phyloP scores from a whole-genome alignment of 2,113 vertebrate species.

The Xerus inauris region DNA sequence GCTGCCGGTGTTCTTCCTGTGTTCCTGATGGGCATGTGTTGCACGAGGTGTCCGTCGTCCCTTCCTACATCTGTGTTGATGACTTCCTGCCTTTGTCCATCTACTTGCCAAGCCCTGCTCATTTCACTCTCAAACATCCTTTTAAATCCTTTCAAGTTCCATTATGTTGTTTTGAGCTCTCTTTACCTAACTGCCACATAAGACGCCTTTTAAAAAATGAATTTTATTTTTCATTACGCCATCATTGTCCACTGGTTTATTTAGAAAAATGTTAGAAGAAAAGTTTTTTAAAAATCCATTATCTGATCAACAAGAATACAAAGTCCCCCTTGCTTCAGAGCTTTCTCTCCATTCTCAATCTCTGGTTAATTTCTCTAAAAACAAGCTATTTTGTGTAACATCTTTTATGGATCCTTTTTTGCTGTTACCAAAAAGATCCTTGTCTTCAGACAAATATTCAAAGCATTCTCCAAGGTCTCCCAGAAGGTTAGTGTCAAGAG shows the following conservation, averaged over 20 bases:
- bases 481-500: neutral
- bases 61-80: neutral
- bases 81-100: neutral
- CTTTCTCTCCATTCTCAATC: neutral
- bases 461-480: neutral
- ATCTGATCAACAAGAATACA: neutral
- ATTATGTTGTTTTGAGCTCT: neutral
- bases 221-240: neutral
- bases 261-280: neutral
- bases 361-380: neutral
- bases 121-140: neutral
- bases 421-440: neutral
- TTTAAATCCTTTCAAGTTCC: neutral
- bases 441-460: neutral
- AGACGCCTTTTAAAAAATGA: neutral
- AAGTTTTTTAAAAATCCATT: neutral
- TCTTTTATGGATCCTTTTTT: neutral
- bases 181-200: neutral
- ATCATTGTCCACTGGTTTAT: neutral
- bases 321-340: neutral
- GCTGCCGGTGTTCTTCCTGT: neutral
- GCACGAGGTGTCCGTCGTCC: fast-evolving
- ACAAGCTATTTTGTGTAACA: neutral
- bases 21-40: neutral
- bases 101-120: neutral